Base-by-base conservation (phyloP, 2,113 vertebrate genomes). In the Proteles cristata region DNA sequence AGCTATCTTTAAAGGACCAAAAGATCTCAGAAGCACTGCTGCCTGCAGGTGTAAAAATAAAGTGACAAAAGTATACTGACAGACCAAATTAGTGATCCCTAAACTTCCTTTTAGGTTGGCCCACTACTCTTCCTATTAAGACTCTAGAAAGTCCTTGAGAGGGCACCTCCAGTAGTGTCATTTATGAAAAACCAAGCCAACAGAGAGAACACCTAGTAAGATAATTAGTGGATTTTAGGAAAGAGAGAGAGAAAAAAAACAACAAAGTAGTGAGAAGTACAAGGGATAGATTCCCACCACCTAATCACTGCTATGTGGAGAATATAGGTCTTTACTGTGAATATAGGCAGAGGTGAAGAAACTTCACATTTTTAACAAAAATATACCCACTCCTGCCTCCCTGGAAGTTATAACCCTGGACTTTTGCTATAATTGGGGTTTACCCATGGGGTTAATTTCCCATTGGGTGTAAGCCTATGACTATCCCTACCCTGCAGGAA, bases 21-120 rank as follows among this genome's bases (percentile, higher is more conserved):
- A 98, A 97, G 98, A 97, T 98, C 98, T 98, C 97, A 98, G 98
- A 98, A 98, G 98, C 97, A 97, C 96, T 97, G 97, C 97, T 98
- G 98, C 97, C 97, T 98, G 97, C 96, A 96, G 97, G 96, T 97
- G 33, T 97, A 98, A 98, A 98, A 98, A 97, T 97, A 98, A 98
- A 98, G 95, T 82, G 95, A 97, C 97, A 97, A 97, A 98, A 96
- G 97, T 96, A 85, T 16, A 96, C 92, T 90, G 98, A 88, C 97
- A 97, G 97, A 97, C 96, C 97, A 97, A 98, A 96, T 97, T 97
- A 94, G 95, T 96, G 96, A 88, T 94, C 97, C 96, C 97, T 79
- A 97, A 97, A 97, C 97, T 97, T 97, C 95, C 97, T 97, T 95
- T 97, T 79, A 94, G 96, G 88, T 65, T 90, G 93, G 95, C 98